phyloP scores from a whole-genome alignment of 2,888 invertebrate genomes.

The Sinopyrophorus schimmeli region DNA sequence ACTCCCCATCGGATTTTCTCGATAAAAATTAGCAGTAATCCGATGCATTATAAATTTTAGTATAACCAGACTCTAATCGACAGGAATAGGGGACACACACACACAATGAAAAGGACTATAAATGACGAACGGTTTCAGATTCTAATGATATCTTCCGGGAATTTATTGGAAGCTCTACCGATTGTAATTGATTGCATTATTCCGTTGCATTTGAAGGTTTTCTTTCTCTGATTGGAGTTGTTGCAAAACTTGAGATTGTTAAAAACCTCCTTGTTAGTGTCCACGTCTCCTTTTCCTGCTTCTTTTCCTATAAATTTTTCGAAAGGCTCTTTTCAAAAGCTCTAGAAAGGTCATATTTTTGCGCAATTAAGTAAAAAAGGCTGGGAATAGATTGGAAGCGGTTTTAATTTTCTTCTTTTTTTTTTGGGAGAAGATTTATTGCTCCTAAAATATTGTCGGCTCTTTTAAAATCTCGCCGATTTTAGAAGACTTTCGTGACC shows the following conservation, averaged over 20 bases:
- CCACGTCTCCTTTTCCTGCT: too few species aligned
- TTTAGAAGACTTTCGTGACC: too few species aligned
- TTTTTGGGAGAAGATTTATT: too few species aligned
- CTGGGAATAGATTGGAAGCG: too few species aligned
- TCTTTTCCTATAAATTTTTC: too few species aligned
- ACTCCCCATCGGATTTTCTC: slow-evolving; percentile 8
- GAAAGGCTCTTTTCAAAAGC: too few species aligned
- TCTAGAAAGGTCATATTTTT: too few species aligned
- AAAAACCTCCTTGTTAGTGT: slow-evolving; percentile 23
- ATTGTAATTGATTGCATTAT: slow-evolving; percentile 47
- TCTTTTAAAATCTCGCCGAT: too few species aligned
- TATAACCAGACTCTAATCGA: slow-evolving; percentile 29
- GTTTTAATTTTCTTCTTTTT: too few species aligned
- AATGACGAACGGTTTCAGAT: slow-evolving; percentile 49
- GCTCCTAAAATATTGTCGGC: too few species aligned
- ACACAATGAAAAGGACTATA: slow-evolving; percentile 34
- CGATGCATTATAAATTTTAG: slow-evolving; percentile 25
- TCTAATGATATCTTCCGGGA: slow-evolving; percentile 52
- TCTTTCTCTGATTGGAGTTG: slow-evolving; percentile 27
- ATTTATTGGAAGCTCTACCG: slow-evolving; percentile 39
- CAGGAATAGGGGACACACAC: slow-evolving; percentile 29
- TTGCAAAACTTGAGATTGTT: slow-evolving; percentile 10
- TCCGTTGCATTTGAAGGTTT: slow-evolving; percentile 43
- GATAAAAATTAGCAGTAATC: slow-evolving; percentile 34
- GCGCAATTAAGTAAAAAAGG: too few species aligned